Conservation (phyloP, 2,888 invertebrate genomes). For the Cheilosia soror region DNA sequence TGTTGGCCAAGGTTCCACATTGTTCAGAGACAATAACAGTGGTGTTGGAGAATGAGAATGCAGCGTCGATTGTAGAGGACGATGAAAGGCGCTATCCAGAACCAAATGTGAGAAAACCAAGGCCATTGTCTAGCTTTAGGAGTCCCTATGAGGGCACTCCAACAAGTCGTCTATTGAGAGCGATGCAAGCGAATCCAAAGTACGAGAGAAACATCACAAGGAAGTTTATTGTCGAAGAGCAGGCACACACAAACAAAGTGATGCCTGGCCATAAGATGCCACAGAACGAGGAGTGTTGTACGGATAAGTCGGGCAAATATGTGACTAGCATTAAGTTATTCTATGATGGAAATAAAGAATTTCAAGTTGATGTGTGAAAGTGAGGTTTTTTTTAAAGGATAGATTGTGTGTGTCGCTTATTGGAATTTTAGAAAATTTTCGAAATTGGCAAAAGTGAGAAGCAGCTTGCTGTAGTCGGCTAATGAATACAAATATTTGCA, state of each 20-base stretch:
- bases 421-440: not conserved
- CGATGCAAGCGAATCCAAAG: constrained; percentile 38
- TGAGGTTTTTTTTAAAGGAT: not conserved
- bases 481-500: too few relatives aligned
- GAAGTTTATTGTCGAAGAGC: constrained; percentile 46
- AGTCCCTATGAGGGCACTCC: constrained; percentile 47
- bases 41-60: not conserved
- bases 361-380: constrained; percentile 67
- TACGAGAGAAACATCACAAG: constrained; percentile 55
- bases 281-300: constrained; percentile 7
- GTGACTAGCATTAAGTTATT: constrained; percentile 77
- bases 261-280: constrained; percentile 9
- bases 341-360: constrained; percentile 77
- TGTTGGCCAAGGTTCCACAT: not conserved
- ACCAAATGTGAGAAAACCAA: constrained; percentile 13
- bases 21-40: constrained; percentile 4
- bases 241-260: constrained; percentile 41
- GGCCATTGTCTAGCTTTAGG: constrained; percentile 43
- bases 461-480: too few relatives aligned
- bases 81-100: not conserved
- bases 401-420: too few relatives aligned
- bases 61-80: not conserved
- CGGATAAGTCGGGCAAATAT: constrained; percentile 67
- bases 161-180: constrained; percentile 32
- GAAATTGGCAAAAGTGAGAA: not conserved